Conservation (phyloP, 2,797 vertebrate species). For the Eospalax fontanierii region DNA sequence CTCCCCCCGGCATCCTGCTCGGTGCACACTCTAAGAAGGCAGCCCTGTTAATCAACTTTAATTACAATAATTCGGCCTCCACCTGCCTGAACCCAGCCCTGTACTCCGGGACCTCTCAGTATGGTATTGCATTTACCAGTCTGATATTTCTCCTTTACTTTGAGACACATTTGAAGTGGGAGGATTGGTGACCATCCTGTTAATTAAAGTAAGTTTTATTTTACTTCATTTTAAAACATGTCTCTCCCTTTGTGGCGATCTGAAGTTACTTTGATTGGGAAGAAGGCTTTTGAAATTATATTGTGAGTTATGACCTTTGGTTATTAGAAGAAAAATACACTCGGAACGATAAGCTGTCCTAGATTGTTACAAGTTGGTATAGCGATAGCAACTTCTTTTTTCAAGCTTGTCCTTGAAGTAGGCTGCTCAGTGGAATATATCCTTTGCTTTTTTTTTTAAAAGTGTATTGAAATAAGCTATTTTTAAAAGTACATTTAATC, state of each 20-base stretch:
- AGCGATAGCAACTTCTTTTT: not conserved
- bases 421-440: conserved; percentile 24
- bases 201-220: conserved; percentile 70
- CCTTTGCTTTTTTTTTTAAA: conserved; percentile 28
- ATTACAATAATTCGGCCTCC: conserved; percentile 69
- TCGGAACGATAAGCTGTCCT: not conserved
- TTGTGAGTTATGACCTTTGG: conserved; percentile 18
- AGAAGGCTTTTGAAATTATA: not conserved
- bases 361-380: conserved; percentile 39
- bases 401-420: conserved; percentile 75
- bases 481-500: conserved; percentile 82
- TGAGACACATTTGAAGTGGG: conserved; percentile 25
- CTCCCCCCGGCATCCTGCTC: conserved; percentile 45
- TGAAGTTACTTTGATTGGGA: conserved; percentile 5
- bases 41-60: conserved; percentile 75
- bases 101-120: not conserved
- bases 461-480: conserved; percentile 71
- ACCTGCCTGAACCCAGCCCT: conserved; percentile 55
- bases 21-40: not conserved
- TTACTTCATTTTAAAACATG: conserved; percentile 39
- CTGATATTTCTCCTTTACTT: not conserved
- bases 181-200: conserved; percentile 31
- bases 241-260: not conserved
- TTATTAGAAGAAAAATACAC: conserved; percentile 21
- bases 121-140: conserved; percentile 17